Conservation (phyloP, 2,113 vertebrate genomes). For the Uropsilus gracilis region DNA sequence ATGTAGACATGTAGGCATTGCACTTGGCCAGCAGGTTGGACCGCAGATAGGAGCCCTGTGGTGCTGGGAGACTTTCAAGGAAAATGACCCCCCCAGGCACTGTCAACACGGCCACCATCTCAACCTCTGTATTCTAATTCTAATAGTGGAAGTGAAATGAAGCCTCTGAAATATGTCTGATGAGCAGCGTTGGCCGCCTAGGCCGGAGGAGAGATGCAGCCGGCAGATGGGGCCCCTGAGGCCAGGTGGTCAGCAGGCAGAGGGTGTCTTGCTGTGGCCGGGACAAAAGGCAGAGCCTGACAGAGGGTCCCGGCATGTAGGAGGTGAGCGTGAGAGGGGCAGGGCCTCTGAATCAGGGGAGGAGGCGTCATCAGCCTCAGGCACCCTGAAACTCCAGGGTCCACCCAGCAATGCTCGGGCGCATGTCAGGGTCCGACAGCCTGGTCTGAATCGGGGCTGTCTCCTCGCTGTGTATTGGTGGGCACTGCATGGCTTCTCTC, state of each 20-base stretch:
- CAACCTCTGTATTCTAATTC: too few species aligned
- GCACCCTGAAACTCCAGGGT: not conserved
- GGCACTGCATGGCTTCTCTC: not conserved
- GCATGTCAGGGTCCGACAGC: not conserved
- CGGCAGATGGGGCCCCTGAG: not conserved
- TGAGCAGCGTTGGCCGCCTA: not conserved
- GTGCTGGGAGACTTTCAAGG: not conserved
- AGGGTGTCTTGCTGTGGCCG: too few species aligned
- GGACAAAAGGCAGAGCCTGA: not conserved
- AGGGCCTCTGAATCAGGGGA: not conserved
- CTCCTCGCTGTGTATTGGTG: not conserved
- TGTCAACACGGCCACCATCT: not conserved
- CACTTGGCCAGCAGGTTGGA: not conserved
- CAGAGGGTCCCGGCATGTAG: not conserved
- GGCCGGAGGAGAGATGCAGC: not conserved
- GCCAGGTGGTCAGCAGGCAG: not conserved
- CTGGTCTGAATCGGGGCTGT: not conserved
- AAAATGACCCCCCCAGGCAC: not conserved
- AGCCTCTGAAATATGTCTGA: not conserved
- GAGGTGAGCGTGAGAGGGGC: not conserved
- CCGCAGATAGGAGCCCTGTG: rapidly evolving
- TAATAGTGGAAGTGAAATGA: not conserved
- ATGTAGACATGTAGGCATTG: not conserved
- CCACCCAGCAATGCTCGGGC: not conserved
- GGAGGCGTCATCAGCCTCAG: not conserved